A percentile compares a stretch with the other conserved stretches of the same genome.
phyloP scores from a whole-genome alignment of 2,888 invertebrate species.

The Apeira syringaria region DNA sequence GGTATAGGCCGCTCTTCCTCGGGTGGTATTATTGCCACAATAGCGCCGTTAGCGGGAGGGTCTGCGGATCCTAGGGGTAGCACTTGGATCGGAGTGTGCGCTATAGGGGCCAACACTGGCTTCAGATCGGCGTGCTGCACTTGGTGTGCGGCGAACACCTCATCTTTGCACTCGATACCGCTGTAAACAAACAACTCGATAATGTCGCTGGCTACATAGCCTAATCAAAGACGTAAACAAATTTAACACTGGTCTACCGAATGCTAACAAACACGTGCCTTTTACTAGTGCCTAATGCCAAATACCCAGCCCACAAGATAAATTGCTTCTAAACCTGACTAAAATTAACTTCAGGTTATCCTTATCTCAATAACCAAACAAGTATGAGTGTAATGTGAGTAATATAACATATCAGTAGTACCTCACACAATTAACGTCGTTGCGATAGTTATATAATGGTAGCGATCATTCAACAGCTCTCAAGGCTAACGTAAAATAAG shows the following conservation, averaged over 20 bases:
- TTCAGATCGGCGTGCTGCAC: conserved; percentile 74
- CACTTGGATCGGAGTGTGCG: conserved; percentile 29
- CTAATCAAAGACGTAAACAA: conserved; percentile 26
- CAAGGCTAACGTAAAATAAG: conserved; percentile 51
- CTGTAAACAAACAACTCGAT: conserved; percentile 80
- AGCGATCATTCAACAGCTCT: conserved; percentile 68
- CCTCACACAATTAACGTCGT: too few species aligned
- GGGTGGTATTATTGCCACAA: conserved; percentile 59
- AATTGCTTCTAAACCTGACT: not conserved
- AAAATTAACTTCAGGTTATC: not conserved
- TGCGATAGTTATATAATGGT: conserved; percentile 44
- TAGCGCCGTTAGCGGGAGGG: conserved; percentile 60
- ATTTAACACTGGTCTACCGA: conserved; percentile 39
- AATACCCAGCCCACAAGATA: conserved; percentile 6
- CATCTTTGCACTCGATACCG: conserved; percentile 91
- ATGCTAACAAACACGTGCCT: conserved; percentile 27
- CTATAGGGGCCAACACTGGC: conserved; percentile 50
- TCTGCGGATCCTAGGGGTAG: conserved; percentile 41
- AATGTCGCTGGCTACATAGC: conserved; percentile 44
- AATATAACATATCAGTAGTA: too few species aligned
- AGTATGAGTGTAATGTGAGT: not conserved
- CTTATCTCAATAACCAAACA: conserved; percentile 1
- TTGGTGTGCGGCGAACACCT: conserved; percentile 88
- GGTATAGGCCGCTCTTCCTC: conserved; percentile 85
- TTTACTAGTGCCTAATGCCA: conserved; percentile 39